Evolutionary conservation across 2,888 invertebrate genomes (phyloP).

Genomic region (Spatulosminthurus flaviceps): DNA sequence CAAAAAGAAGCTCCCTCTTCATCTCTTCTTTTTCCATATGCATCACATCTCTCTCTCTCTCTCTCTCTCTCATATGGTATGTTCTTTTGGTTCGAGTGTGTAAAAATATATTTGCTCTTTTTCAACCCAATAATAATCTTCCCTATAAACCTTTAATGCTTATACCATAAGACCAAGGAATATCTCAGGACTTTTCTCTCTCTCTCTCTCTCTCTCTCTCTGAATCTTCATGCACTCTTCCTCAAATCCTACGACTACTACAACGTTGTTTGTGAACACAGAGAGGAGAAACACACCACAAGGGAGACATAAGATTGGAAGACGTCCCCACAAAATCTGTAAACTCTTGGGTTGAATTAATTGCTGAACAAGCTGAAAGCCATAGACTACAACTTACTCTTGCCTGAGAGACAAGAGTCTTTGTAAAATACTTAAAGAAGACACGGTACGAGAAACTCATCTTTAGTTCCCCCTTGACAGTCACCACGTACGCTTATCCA

Average conservation of each 20-base stretch:
- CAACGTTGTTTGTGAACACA: background rate
- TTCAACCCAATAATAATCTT: too few species aligned
- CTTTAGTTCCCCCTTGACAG: conserved; percentile 45
- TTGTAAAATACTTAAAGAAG: conserved; percentile 18
- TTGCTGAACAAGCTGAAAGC: background rate
- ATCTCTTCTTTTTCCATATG: background rate
- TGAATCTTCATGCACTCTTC: background rate
- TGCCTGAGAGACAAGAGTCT: background rate
- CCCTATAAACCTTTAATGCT: too few species aligned
- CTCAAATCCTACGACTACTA: background rate
- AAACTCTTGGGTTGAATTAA: conserved; percentile 23
- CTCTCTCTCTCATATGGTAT: too few species aligned
- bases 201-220: too few species aligned
- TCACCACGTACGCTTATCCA: conserved; percentile 20
- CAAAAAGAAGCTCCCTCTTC: background rate
- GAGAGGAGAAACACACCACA: too few species aligned
- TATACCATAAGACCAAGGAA: too few species aligned
- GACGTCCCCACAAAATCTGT: conserved; percentile 31
- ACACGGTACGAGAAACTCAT: conserved; percentile 27
- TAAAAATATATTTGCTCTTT: too few species aligned
- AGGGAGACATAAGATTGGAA: background rate
- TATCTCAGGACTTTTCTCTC: too few species aligned
- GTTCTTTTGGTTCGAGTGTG: too few species aligned
- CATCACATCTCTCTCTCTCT: too few species aligned
- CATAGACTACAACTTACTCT: background rate